Conservation (phyloP, 2,797 vertebrate species). For the Characodon lateralis region DNA sequence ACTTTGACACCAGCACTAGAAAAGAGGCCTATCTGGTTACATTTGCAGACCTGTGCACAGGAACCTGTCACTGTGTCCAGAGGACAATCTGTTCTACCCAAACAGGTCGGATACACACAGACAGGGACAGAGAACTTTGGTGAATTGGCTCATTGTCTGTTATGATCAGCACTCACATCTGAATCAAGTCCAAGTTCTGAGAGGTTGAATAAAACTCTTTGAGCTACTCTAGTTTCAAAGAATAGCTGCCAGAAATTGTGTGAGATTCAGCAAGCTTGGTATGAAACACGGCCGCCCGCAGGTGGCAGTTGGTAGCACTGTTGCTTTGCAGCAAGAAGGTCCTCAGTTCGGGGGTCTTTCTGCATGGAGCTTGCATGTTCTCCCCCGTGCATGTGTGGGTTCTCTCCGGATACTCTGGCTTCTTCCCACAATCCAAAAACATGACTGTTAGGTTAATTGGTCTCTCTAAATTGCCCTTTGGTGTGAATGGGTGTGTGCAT, state of each 20-base stretch:
- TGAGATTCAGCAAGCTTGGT: background rate
- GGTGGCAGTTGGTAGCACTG: too few relatives aligned
- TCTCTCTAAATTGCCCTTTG: too few relatives aligned
- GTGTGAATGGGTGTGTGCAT: too few relatives aligned
- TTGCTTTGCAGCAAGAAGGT: too few relatives aligned
- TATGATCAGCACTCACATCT: constrained; percentile 53
- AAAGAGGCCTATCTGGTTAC: constrained; percentile 73
- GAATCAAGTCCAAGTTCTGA: constrained; percentile 59
- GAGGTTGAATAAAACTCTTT: constrained; percentile 66
- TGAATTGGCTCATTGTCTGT: constrained; percentile 77
- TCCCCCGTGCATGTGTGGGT: too few relatives aligned
- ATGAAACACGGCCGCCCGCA: background rate
- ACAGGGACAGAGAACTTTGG: constrained; percentile 38
- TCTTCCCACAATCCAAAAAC: too few relatives aligned
- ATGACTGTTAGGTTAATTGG: too few relatives aligned
- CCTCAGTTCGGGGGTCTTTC: too few relatives aligned
- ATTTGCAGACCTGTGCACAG: constrained; percentile 53
- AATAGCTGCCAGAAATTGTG: constrained; percentile 32
- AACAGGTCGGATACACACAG: constrained; percentile 59
- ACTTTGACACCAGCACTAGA: constrained; percentile 51
- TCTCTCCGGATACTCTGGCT: too few relatives aligned
- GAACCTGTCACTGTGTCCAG: constrained; percentile 69
- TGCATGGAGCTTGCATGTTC: too few relatives aligned
- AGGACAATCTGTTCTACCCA: constrained; percentile 76
- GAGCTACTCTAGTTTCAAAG: constrained; percentile 62